A percentile compares a stretch with the other conserved stretches of the same genome.
Conservation (phyloP, 2,797 vertebrate species). For the Xiphophorus birchmanni region DNA sequence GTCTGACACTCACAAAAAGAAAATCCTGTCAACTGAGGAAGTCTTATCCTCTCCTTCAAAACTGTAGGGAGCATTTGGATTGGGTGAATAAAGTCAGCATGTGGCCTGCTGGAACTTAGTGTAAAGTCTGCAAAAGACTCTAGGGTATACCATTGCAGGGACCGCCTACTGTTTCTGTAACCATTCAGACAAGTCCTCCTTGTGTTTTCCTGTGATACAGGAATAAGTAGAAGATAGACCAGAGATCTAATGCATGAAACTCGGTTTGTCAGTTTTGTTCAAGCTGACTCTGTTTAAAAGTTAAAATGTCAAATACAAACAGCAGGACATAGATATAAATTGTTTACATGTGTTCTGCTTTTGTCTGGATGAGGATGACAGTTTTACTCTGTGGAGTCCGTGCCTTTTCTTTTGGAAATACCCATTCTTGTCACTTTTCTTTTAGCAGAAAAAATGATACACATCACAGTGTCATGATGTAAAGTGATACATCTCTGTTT, state of each 20-base stretch:
- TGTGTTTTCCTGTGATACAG: conserved; percentile 9
- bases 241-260: conserved; percentile 10
- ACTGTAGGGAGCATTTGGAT: conserved; percentile 30
- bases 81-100: conserved; percentile 53
- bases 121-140: conserved; percentile 45
- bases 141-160: conserved; percentile 31
- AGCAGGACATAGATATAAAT: conserved; percentile 4
- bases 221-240: conserved; percentile 17
- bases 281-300: conserved; percentile 17
- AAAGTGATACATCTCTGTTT: conserved; percentile 22
- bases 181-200: conserved; percentile 47
- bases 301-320: conserved; percentile 16
- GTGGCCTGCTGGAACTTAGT: conserved; percentile 33
- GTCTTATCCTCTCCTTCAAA: conserved; percentile 33
- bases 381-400: not conserved
- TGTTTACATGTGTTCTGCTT: not conserved
- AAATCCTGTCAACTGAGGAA: conserved; percentile 13
- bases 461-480: conserved; percentile 10
- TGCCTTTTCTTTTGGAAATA: conserved; percentile 3
- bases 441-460: not conserved
- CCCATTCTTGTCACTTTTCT: conserved; percentile 8
- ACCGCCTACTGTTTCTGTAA: conserved; percentile 42
- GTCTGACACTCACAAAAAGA: conserved; percentile 5
- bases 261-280: conserved; percentile 42
- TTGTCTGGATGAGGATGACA: conserved; percentile 21